A percentile compares a stretch with the other conserved stretches of the same genome.
These are phyloP conservation scores for Microcebus lehilahytsara DNA, from an alignment of 2,113 vertebrate species.

Conservation along the genomic window DNA sequence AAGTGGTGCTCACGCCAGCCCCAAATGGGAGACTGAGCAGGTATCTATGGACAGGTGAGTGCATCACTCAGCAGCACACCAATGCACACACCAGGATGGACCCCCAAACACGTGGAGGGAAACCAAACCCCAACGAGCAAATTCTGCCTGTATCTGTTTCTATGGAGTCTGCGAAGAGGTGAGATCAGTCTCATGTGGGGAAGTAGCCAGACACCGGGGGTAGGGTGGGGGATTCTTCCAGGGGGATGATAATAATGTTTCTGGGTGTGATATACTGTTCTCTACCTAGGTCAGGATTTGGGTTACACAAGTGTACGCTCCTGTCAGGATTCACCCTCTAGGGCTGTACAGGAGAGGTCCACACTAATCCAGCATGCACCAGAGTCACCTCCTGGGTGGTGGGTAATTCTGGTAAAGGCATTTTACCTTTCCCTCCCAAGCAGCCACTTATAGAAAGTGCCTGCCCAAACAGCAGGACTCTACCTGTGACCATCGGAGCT, in stretches of 20 bases:
- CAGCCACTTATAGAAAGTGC: background rate
- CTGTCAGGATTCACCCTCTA: background rate
- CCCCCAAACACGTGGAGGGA: background rate
- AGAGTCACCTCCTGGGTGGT: background rate
- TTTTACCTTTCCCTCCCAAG: background rate
- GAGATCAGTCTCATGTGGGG: background rate
- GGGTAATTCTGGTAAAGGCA: background rate
- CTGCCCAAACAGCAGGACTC: background rate
- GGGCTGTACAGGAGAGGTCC: background rate
- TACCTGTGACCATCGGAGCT: background rate
- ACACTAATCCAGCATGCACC: background rate
- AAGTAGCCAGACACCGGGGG: background rate
- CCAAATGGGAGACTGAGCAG: background rate
- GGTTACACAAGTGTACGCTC: background rate
- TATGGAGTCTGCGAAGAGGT: background rate
- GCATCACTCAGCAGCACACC: background rate
- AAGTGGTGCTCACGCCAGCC: background rate
- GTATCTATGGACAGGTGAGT: background rate
- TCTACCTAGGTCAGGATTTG: background rate
- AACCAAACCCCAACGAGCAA: background rate
- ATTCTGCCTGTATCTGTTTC: background rate
- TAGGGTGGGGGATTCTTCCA: background rate
- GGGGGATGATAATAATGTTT: background rate
- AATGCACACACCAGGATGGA: background rate
- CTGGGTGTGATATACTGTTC: background rate